Percentiles rank a stretch among this genome's conserved stretches.
Conservation (phyloP, 2,888 invertebrate species). For the Eilema caniola region DNA sequence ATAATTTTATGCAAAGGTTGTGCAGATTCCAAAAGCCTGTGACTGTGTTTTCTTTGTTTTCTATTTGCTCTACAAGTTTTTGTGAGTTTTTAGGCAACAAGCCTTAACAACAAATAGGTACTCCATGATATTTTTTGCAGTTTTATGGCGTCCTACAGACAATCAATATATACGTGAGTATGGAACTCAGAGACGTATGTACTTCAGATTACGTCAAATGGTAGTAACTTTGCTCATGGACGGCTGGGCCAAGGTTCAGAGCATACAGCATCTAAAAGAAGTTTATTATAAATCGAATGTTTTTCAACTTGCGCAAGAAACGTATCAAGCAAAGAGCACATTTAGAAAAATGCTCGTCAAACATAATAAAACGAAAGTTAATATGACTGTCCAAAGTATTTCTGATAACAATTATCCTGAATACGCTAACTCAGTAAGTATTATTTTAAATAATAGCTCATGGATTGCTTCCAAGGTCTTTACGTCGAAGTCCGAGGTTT, state of each 20-base stretch:
- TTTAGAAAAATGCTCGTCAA: constrained; percentile 8
- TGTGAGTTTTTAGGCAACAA: too few species aligned
- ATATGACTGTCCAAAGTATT: constrained; percentile 2
- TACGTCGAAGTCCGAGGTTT: too few species aligned
- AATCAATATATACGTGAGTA: neutral
- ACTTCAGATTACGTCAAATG: neutral
- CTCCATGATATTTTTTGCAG: constrained; percentile 1
- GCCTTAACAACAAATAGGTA: neutral
- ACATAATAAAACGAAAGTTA: neutral
- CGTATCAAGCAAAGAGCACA: neutral
- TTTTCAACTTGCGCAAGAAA: constrained; percentile 3
- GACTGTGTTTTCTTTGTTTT: too few species aligned
- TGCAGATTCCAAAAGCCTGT: too few species aligned
- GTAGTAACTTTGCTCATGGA: neutral
- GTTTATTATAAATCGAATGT: constrained; percentile 3
- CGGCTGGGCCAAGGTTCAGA: neutral
- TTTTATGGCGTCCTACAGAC: neutral
- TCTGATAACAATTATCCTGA: neutral
- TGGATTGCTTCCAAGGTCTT: too few species aligned
- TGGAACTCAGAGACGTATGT: constrained; percentile 11
- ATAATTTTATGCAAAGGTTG: too few species aligned
- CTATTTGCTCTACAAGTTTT: too few species aligned
- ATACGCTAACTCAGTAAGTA: constrained; percentile 7
- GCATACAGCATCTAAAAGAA: constrained; percentile 3
- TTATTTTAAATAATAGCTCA: neutral